phyloP scores from a whole-genome alignment of 2,797 vertebrate species.

The Mus spretus region DNA sequence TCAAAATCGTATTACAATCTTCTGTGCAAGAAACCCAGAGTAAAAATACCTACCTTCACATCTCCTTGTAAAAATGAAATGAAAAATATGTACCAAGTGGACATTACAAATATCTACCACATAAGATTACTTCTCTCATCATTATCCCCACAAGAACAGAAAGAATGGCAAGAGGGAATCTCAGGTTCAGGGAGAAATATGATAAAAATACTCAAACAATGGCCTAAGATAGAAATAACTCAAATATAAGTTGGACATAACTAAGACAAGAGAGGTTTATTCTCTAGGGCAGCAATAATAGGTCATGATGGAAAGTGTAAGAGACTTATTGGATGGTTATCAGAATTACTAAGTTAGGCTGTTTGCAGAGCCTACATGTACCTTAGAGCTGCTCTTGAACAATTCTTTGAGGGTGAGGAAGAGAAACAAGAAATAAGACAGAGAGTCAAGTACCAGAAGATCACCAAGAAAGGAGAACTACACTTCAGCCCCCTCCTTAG shows the following conservation, averaged over 20 bases:
- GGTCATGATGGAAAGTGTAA: neutral
- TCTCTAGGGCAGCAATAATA: neutral
- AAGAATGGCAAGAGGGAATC: neutral
- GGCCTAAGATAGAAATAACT: neutral
- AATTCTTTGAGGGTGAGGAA: neutral
- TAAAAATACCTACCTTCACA: neutral
- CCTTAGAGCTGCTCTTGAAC: neutral
- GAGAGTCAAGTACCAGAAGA: neutral
- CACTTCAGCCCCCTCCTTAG: no score
- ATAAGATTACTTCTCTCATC: neutral
- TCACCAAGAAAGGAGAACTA: fast-evolving
- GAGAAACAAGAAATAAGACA: neutral
- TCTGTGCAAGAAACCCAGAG: neutral
- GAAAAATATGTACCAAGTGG: neutral
- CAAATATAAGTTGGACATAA: neutral
- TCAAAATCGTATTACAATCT: neutral
- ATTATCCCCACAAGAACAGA: neutral
- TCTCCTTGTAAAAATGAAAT: neutral
- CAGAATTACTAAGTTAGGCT: neutral
- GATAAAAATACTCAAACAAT: neutral
- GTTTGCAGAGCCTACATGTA: neutral
- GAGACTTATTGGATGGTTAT: neutral
- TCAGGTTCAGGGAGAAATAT: neutral
- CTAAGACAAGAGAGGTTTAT: neutral
- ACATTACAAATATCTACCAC: neutral